phyloP scores from a whole-genome alignment of 2,797 vertebrate species.

The Sebastes hubbsi region DNA sequence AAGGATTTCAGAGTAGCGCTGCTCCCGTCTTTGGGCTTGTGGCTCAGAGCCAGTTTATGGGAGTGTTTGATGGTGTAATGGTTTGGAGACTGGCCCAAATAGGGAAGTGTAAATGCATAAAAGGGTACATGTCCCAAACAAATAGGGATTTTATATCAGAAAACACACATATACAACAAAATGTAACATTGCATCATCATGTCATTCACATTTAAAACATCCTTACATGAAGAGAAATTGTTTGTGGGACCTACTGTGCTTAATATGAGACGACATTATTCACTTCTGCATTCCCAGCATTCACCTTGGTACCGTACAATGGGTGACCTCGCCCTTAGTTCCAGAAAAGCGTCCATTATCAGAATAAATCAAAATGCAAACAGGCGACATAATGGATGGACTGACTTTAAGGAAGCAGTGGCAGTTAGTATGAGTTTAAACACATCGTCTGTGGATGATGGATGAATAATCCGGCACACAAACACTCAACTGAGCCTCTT shows the following conservation, averaged over 20 bases:
- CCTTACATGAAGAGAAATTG: neutral
- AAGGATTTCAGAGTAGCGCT: neutral
- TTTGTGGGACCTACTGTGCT: neutral
- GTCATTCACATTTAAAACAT: neutral
- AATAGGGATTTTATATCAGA: neutral
- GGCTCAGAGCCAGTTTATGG: neutral
- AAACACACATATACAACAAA: neutral
- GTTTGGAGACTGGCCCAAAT: neutral
- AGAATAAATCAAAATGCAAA: slow-evolving; percentile 30
- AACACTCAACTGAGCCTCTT: neutral
- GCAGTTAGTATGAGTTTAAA: neutral
- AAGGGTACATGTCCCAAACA: neutral
- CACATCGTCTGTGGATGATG: neutral
- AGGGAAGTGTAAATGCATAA: neutral
- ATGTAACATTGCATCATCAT: neutral
- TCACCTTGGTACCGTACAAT: neutral
- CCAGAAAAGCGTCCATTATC: neutral
- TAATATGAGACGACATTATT: neutral
- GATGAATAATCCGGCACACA: neutral
- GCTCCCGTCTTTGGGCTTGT: neutral
- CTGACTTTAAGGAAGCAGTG: neutral
- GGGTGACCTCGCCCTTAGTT: neutral
- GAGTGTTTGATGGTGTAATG: neutral
- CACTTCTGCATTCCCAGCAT: neutral
- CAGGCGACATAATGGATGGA: neutral